Evolutionary conservation across 2,113 vertebrate species (phyloP), one percentile per base, ranked within the genome.

Genomic region (Pagrus major): DNA sequence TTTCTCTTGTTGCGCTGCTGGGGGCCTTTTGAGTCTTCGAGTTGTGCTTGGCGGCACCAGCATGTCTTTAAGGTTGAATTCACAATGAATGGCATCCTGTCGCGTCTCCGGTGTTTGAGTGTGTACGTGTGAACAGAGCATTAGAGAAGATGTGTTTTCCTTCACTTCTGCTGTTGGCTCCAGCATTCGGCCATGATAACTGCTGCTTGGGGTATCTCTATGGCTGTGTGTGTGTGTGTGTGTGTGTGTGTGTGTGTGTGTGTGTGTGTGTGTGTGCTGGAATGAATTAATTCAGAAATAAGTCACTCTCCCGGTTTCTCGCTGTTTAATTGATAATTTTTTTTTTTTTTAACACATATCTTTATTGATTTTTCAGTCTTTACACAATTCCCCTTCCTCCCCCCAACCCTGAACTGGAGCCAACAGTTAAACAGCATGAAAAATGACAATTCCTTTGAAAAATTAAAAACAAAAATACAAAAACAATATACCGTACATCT

Each of bases 1-100:
- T 52, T 21, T 9, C 46, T 61, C 44, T 9, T 21, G 67, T 35
- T 31, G 47, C 41, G 15, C 76, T 56, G 82, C 55, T 49, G 16
- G 66, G 5, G 25, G 42, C 31, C 33, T 20, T 37, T 31, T 63
- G 20, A 35, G 23, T 12, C 21, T 60, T 14, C 3, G 16, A 67
- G 31, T 27, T 0, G 10, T 27, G 42, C 18, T 35, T 60, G 9
- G 18, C 10, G 10, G 20, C 25, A n/a, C 20, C 67, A 47, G 46
- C 39, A 8, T 23, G n/a, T 60, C 60, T 46, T 55, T 39, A 54
- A 47, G 77, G 51, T 25, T 41, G 29, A 71, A 55, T 49, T 71
- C 42, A 71, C 59, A 67, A 41, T 56, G 54, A 71, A 49, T 39
- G 5, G 42, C 44, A 15, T 54, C 44, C 56, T 74, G 33, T 47